These are phyloP conservation scores for Coreius guichenoti DNA, from an alignment of 2,797 vertebrate genomes.

Conservation along the genomic window DNA sequence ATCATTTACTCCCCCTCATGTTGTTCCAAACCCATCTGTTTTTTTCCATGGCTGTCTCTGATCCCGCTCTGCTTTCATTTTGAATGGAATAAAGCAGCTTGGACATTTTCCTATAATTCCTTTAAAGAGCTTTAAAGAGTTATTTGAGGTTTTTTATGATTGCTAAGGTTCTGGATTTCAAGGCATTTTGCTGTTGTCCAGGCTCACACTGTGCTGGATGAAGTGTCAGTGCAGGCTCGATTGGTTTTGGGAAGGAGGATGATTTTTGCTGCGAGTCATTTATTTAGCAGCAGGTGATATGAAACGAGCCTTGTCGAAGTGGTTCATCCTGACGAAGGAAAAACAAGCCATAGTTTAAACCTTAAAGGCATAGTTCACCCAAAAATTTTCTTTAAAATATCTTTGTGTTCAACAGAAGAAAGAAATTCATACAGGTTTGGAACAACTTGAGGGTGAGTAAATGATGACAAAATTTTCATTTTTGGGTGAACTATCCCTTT, in stretches of 20 bases:
- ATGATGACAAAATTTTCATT: no score
- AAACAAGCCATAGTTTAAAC: neutral
- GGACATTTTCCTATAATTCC: neutral
- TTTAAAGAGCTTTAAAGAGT: neutral
- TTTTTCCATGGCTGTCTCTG: neutral
- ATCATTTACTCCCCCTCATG: neutral
- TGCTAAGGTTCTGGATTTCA: conserved; percentile 19
- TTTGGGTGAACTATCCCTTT: neutral
- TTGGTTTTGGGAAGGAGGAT: conserved; percentile 25
- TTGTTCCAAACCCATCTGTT: neutral
- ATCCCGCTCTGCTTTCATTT: neutral
- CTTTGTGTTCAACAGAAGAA: no score
- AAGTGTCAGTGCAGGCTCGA: conserved; percentile 18
- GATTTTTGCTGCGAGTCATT: conserved; percentile 30
- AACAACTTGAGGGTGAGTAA: no score
- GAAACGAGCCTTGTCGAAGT: conserved; percentile 3
- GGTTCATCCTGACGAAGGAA: conserved; percentile 7
- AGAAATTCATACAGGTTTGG: no score
- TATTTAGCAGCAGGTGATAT: conserved; percentile 32
- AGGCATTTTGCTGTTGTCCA: conserved; percentile 4
- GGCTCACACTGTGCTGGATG: conserved; percentile 29
- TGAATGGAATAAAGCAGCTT: neutral
- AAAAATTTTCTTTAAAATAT: no score
- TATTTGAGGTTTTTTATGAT: neutral
- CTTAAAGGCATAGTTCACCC: no score